Evolutionary conservation across 30 jellyfish, hydroid and myxozoan genomes (phyloP), one percentile per base, ranked within the genome.

Genomic region (Cassiopea andromeda): DNA sequence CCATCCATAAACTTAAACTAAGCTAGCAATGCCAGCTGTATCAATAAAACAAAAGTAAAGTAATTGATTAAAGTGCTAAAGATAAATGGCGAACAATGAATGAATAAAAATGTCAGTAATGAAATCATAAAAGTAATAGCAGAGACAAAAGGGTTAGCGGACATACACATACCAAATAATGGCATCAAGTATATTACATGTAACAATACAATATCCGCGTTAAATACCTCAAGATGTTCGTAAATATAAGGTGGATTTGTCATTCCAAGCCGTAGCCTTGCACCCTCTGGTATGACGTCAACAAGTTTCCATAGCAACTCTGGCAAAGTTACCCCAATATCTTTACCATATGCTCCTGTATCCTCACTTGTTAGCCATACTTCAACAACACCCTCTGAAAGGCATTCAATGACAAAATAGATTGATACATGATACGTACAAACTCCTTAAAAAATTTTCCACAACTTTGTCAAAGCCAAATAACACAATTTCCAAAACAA

Each of bases 331-430:
- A 84, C 97, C 45, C 98, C 99, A 70, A 94, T 94, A 67, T 94
- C 99, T 72, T 87, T 94, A 3, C 99, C 99, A 89, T 94, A 94
- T 7, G 99, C 99, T 17, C 99, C 99, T 12, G 99, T 94, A 64
- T 94, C 99, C 82, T 94, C 99, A 73, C 99, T 94, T 16, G 99
- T 94, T 46, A 94, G 70, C 99, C 99, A 94, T 7, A 94, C 71
- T 61, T 94, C 99, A n/a, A 94, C 98, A 38, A 94, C 99, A 67
- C 99, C 99, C 98, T 94, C 99, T 94, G 66, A 15, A 71, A 89
- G 15, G 38, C 38, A 27, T 27, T 27, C 38, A 27, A 27, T 46
- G 12, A 69, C 38, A 67, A 15, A 57, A 66, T 66, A 8, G 44
- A 66, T 1, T 1, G 7, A 44, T 5, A 16, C 7, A 16, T 66